A percentile compares a stretch with the other conserved stretches of the same genome.
Conservation (phyloP, 2,888 invertebrate genomes). For the Xestia ashworthii region DNA sequence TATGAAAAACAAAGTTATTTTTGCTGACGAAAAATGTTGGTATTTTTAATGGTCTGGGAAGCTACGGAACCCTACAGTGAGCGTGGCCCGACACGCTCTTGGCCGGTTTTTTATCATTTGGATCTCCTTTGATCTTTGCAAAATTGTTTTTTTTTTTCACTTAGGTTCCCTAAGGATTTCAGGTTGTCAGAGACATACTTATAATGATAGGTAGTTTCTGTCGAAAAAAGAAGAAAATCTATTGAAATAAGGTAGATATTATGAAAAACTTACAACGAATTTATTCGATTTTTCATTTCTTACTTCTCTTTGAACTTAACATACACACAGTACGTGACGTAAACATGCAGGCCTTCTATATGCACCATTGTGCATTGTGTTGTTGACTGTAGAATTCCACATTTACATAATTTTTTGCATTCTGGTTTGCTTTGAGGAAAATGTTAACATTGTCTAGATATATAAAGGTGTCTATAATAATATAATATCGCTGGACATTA, state of each 20-base stretch:
- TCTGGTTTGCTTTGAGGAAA: background rate
- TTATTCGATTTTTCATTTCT: background rate
- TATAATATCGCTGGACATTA: too few species aligned
- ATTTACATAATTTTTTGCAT: background rate
- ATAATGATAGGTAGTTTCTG: too few species aligned
- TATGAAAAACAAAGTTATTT: too few species aligned
- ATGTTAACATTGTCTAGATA: background rate
- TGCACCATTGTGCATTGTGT: background rate
- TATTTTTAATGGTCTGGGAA: too few species aligned
- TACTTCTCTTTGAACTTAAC: background rate
- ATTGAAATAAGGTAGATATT: background rate
- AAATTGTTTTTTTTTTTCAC: background rate
- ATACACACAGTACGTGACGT: background rate
- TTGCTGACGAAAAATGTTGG: too few species aligned
- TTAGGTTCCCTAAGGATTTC: background rate
- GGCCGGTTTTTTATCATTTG: slow-evolving; percentile 9
- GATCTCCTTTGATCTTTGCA: background rate
- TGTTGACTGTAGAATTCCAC: background rate
- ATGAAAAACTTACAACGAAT: background rate
- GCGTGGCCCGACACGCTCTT: too few species aligned
- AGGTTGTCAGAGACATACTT: background rate
- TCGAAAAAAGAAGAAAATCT: background rate
- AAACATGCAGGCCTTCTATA: background rate
- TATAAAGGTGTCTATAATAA: too few species aligned
- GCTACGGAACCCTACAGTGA: too few species aligned